These are phyloP conservation scores for Pristionchus maxplancki DNA, from an alignment of 2,888 invertebrate species.

Conservation along the genomic window DNA sequence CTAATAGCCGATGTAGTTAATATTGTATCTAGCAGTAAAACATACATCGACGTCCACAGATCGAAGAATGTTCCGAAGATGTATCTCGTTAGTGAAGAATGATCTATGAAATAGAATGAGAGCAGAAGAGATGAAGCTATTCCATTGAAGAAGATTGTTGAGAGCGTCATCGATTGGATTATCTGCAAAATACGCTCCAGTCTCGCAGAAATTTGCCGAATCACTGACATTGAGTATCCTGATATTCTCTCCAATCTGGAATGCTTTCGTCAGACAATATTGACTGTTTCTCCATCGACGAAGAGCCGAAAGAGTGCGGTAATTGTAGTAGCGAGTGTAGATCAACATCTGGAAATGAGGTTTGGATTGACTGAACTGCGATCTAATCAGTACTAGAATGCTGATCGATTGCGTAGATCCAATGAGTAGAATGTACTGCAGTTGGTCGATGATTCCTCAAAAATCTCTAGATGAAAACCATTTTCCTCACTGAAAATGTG, in stretches of 20 bases:
- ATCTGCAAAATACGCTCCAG: not conserved
- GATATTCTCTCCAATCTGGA: not conserved
- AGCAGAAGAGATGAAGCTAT: not conserved
- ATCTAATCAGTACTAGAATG: not conserved
- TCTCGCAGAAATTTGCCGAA: not conserved
- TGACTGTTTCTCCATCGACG: slow-evolving; percentile 21
- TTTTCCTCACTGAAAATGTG: too few species aligned
- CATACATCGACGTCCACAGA: not conserved
- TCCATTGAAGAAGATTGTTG: slow-evolving; percentile 12
- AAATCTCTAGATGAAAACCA: not conserved
- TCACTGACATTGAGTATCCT: not conserved
- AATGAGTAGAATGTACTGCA: not conserved
- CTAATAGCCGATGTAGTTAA: too few species aligned
- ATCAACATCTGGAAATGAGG: not conserved
- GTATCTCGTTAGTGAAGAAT: not conserved
- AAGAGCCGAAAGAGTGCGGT: not conserved
- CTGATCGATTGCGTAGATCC: not conserved
- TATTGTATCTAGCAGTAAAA: too few species aligned
- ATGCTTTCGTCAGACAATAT: slow-evolving; percentile 13
- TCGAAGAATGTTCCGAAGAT: not conserved
- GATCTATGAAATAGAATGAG: not conserved
- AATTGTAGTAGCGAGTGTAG: slow-evolving; percentile 17
- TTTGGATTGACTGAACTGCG: too few species aligned
- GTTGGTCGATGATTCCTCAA: not conserved
- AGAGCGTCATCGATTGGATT: slow-evolving; percentile 16